Base-by-base conservation (phyloP, 2,797 vertebrate species). In the Chelonia mydas region DNA sequence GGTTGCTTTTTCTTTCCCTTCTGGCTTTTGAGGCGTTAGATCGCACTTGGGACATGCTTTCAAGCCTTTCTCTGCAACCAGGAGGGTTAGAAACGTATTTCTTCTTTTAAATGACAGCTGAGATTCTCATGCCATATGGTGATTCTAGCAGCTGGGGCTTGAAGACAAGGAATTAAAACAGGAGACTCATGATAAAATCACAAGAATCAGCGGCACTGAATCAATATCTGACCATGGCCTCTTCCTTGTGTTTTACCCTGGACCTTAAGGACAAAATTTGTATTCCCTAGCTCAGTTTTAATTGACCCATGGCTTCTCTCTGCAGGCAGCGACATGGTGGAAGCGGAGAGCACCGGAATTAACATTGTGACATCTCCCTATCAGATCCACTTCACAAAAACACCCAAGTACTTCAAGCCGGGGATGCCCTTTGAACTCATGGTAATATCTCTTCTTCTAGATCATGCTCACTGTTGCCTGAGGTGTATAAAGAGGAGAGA, bases 251-350 rank as follows among this genome's bases (percentile, higher is more conserved):
- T 68, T 68, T 68, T 37, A 68, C 9, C 16, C 33, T 37, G 65
- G 65, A n/a, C 65, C 65, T 37, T 37, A 37, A 21, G 65, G n/a
- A 33, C 17, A 54, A 54, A 54, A 54, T 23, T 7, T 54, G 53
- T 54, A 21, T 54, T 53, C 7, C 19, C 51, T 53, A 7, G 19
- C 53, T 54, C 19, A 54, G 53, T 21, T 54, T 54, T 54, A 54
- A 54, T 54, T 54, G 53, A 54, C 53, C 53, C 8, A 21, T 57
- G 55, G 28, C 57, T 59, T 59, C 57, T 13, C n/a, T 59, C 86
- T 90, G 8, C 94, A 98, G 98, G 98, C 84, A 98, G 98, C 5
- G 98, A 98, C 96, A 98, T 98, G 97, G 98, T 98, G 78, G 98
- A 98, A 88, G 95, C 96, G 0, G 98, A 98, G 59, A 88, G 33